Base-by-base conservation (phyloP, 2,797 vertebrate genomes). In the Microctenopoma stevenorrisi region DNA sequence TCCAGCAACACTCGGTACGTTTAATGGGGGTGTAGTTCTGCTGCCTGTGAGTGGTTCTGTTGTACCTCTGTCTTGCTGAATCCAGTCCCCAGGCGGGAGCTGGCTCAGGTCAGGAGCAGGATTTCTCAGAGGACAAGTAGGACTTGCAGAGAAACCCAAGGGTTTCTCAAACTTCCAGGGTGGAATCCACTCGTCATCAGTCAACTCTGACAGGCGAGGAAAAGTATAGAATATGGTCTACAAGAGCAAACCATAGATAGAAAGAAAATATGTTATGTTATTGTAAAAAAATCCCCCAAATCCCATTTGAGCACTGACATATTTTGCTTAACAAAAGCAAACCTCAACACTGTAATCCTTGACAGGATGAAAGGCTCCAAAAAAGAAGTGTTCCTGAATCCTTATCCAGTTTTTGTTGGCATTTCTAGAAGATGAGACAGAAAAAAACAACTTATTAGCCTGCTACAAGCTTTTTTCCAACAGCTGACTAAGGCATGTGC, bases 381-480 rank as follows among this genome's bases (percentile, higher is more conserved):
- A 99, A 85, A 99, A 98, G 88, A 98, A 99, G 70, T 99, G 96
- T 38, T 98, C 96, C 71, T 98, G 97, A 82, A 99, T 97, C 88
- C 95, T 94, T 3, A 89, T 93, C 97, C 97, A 98, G 83, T 98
- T 99, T 89, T 94, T 98, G 89, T 89, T 93, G 57, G 96, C 96
- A 78, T 98, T 99, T 84, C 98, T 99, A 68, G 35, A 91, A 10
- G 3, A 22, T 11, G 26, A 70, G 8, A 83, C 15, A 66, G 10
- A 16, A 71, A 47, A 42, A 55, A 22, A 22, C 22, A 35, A 30
- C 2, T 26, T 14, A 61, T 13, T 13, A 59, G 1, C n/a, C 15
- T 4, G 33, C 1, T 2, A 16, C 4, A 8, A 26, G 5, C 6
- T 12, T 11, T 2, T 44, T 13, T 26, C 14, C 14, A 55, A 16